These are phyloP conservation scores for Pontoporia blainvillei DNA, from an alignment of 2,113 vertebrate genomes.

Conservation along the genomic window DNA sequence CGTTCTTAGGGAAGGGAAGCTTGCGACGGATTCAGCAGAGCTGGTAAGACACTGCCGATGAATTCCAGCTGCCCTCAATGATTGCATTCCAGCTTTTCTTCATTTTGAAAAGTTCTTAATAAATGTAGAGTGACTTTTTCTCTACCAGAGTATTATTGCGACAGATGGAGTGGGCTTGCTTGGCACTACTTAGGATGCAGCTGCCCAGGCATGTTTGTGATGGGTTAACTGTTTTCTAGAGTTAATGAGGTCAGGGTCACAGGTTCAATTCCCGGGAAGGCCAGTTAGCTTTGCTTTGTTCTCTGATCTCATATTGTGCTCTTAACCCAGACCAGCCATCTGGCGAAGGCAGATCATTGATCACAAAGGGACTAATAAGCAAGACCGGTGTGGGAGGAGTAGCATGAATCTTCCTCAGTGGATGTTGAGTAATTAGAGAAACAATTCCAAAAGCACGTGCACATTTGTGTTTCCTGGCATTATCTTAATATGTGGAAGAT, in stretches of 20 bases:
- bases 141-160: background rate
- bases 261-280: conserved; percentile 46
- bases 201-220: background rate
- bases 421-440: conserved; percentile 22
- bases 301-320: conserved; percentile 9
- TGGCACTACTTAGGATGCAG: background rate
- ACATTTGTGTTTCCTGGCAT: background rate
- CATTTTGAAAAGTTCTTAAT: conserved; percentile 1
- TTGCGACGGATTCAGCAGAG: background rate
- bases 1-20: background rate
- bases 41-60: background rate
- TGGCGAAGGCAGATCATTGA: conserved; percentile 39
- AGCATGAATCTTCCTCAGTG: background rate
- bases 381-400: background rate
- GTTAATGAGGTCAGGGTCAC: conserved; percentile 59
- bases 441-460: background rate
- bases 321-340: conserved; percentile 60
- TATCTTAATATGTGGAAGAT: background rate
- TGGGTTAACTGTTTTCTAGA: conserved; percentile 48
- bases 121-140: background rate
- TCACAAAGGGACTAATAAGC: conserved; percentile 53
- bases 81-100: background rate
- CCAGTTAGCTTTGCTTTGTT: conserved; percentile 66
- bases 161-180: background rate
- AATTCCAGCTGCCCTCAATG: background rate